Evolutionary conservation across 1,140 invertebrate species (phyloP).

Genomic region (Limonius californicus): DNA sequence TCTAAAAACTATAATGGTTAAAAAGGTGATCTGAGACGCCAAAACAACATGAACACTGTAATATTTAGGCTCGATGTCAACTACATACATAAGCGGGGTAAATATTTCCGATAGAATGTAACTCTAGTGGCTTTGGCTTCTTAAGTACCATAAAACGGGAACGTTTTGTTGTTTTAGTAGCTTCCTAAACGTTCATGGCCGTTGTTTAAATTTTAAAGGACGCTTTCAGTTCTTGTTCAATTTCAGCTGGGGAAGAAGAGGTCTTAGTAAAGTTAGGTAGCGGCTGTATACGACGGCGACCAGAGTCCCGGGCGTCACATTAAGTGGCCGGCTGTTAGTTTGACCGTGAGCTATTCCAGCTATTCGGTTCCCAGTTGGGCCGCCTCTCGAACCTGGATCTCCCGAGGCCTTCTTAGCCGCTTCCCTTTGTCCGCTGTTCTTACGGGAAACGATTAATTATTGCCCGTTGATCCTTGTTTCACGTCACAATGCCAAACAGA

Average conservation of each 20-base stretch:
- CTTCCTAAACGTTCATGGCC: not conserved
- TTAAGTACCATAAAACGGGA: too few relatives aligned
- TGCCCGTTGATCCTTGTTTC: constrained; percentile 32
- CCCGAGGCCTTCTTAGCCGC: constrained; percentile 24
- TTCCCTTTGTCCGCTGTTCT: constrained; percentile 46
- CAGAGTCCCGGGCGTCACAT: constrained; percentile 47
- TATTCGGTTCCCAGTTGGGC: constrained; percentile 37
- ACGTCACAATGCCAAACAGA: constrained; percentile 7
- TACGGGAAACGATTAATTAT: constrained; percentile 48
- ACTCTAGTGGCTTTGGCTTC: too few relatives aligned
- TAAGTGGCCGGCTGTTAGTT: constrained; percentile 48
- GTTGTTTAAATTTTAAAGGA: constrained; percentile 6
- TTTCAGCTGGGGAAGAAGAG: not conserved
- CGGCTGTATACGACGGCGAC: constrained; percentile 26
- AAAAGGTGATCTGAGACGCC: too few relatives aligned
- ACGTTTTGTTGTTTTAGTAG: too few relatives aligned
- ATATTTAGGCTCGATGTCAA: too few relatives aligned
- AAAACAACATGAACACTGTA: too few relatives aligned
- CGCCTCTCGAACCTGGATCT: constrained; percentile 21
- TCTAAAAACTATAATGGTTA: too few relatives aligned
- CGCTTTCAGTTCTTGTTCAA: not conserved
- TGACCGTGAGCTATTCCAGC: constrained; percentile 45
- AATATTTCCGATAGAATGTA: too few relatives aligned
- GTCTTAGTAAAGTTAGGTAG: constrained; percentile 11
- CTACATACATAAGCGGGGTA: too few relatives aligned